phyloP scores from a whole-genome alignment of 2,888 invertebrate genomes.

The Amiota minor region DNA sequence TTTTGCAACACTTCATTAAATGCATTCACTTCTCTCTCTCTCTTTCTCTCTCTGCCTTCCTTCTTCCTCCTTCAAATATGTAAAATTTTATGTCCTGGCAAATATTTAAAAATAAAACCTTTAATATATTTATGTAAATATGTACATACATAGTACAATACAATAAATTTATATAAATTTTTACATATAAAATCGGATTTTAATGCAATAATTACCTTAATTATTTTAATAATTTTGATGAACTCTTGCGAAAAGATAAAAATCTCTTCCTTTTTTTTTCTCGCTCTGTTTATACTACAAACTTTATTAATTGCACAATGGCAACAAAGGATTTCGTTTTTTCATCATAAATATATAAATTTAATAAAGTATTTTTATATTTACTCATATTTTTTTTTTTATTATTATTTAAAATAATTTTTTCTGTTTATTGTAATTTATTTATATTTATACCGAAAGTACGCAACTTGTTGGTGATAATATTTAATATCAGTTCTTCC shows the following conservation, averaged over 20 bases:
- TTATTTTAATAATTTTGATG: conserved; percentile 64
- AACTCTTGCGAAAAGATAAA: conserved; percentile 20
- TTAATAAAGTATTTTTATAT: conserved; percentile 29
- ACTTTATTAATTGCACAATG: conserved; percentile 58
- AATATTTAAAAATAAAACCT: too few species aligned
- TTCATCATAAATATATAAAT: too few species aligned
- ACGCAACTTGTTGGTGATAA: conserved; percentile 49
- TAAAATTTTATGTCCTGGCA: too few species aligned
- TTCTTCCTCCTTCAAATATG: too few species aligned
- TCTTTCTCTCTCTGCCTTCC: too few species aligned
- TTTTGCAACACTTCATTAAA: too few species aligned
- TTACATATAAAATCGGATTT: conserved; percentile 16
- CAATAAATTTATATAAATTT: background rate
- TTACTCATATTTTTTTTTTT: background rate
- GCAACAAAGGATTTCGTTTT: too few species aligned
- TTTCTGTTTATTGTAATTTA: conserved; percentile 1
- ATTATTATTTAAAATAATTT: conserved; percentile 12
- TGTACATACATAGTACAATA: too few species aligned
- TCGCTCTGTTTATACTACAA: background rate
- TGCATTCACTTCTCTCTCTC: too few species aligned
- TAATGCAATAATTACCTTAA: conserved; percentile 59
- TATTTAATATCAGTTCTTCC: conserved; percentile 2
- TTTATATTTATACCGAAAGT: background rate
- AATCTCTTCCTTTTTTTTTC: too few species aligned
- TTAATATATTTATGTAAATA: background rate